Percentiles rank a stretch among this genome's conserved stretches.
phyloP scores from a whole-genome alignment of 2,113 vertebrate species.

The Passer montanus region DNA sequence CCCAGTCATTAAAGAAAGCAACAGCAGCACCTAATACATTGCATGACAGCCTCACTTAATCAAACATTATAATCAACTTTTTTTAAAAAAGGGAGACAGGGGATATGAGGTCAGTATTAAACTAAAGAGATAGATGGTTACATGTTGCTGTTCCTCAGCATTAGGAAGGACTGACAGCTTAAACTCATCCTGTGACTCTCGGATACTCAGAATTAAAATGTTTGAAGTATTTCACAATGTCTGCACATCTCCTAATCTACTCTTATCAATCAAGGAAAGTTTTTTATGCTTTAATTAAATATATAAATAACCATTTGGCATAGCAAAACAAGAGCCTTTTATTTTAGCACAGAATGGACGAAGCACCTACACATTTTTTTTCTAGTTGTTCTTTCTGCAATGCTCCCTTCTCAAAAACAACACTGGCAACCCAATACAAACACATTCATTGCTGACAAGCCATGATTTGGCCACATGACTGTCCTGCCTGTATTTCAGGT shows the following conservation, averaged over 20 bases:
- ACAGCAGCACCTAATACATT: background rate
- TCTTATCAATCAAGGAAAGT: background rate
- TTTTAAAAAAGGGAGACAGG: background rate
- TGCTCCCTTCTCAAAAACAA: background rate
- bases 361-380: background rate
- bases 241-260: background rate
- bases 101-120: background rate
- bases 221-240: background rate
- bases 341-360: background rate
- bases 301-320: background rate
- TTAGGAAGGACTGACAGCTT: fast-evolving
- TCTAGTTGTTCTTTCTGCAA: background rate
- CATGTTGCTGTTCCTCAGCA: background rate
- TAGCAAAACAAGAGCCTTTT: background rate
- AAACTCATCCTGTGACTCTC: background rate
- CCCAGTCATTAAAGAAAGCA: background rate
- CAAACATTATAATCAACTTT: background rate
- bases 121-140: background rate
- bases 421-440: background rate
- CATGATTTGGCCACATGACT: conserved; percentile 30
- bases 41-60: background rate
- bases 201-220: background rate
- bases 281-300: background rate
- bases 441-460: background rate
- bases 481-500: conserved; percentile 29